phyloP scores from a whole-genome alignment of 2,797 vertebrate species.

The Phyllotis vaccarum region DNA sequence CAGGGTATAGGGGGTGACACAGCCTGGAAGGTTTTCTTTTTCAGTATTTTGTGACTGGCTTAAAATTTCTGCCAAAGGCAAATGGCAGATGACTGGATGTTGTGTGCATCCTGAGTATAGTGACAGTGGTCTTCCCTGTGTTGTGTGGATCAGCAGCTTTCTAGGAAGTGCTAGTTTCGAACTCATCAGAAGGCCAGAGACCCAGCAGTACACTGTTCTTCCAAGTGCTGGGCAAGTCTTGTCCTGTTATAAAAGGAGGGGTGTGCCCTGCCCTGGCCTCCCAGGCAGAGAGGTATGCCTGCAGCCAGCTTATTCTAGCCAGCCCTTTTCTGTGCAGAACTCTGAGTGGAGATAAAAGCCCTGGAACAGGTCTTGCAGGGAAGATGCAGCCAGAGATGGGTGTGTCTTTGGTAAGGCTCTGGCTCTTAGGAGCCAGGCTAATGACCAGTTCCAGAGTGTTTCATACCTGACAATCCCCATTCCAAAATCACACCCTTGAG shows the following conservation, averaged over 20 bases:
- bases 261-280: neutral
- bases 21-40: neutral
- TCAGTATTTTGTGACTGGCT: neutral
- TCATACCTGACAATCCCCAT: neutral
- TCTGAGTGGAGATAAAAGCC: neutral
- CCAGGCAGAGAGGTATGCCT: neutral
- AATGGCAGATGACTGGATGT: neutral
- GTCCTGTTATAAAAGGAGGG: neutral
- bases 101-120: fast-evolving
- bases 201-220: neutral
- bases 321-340: neutral
- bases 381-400: neutral
- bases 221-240: neutral
- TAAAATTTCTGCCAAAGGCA: neutral
- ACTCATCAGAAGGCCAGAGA: neutral
- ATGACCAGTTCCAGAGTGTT: neutral
- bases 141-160: neutral
- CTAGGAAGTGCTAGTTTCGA: neutral
- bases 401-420: neutral
- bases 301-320: neutral
- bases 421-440: neutral
- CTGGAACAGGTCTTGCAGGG: neutral
- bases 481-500: neutral
- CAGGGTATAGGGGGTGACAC: neutral
- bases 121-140: neutral